Evolutionary conservation across 1,140 invertebrate genomes (phyloP), one percentile per base, ranked within the genome.

Genomic region (Saccostrea echinata): DNA sequence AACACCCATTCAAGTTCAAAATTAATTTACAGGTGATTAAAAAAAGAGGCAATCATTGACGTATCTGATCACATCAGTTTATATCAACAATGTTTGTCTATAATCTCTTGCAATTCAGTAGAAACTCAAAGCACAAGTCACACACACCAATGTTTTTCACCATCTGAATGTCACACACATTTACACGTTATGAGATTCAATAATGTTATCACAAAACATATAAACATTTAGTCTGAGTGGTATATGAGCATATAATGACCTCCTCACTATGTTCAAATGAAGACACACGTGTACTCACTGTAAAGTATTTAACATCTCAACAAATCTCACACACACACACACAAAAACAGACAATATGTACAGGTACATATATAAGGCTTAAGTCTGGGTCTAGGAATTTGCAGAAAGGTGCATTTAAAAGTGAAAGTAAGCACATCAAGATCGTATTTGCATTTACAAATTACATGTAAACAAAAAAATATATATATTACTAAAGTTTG

Each of bases 321-420:
- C 24, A 12, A 71, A 64, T 64, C 57, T 64, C 21, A 21, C 57
- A 9, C 57, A 27, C 64, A 57, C n/a, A n/a, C n/a, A n/a, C n/a
- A n/a, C n/a, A 16, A 57, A 57, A 57, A 57, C 55, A 57, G 55
- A 57, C 55, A 57, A 57, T 57, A 21, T 30, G 24, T 30, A 27
- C 64, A 64, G 57, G 27, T 30, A 24, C 64, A 71, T 30, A 1
- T 71, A 71, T 71, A 71, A 71, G 64, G 64, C 64, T 71, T 71
- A 13, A 27, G 57, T 64, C 57, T n/a, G 24, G 18, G 18, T n/a
- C 21, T n/a, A 64, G 24, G 24, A 64, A 64, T 24, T n/a, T 21
- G 57, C 57, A 64, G 57, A 64, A 2, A 71, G 9, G 24, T 27
- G 64, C 64, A 71, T 71, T 71, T 71, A 12, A 71, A 71, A 24